These are phyloP conservation scores for Microplitis mediator DNA, from an alignment of 1,140 invertebrate genomes.

Conservation along the genomic window DNA sequence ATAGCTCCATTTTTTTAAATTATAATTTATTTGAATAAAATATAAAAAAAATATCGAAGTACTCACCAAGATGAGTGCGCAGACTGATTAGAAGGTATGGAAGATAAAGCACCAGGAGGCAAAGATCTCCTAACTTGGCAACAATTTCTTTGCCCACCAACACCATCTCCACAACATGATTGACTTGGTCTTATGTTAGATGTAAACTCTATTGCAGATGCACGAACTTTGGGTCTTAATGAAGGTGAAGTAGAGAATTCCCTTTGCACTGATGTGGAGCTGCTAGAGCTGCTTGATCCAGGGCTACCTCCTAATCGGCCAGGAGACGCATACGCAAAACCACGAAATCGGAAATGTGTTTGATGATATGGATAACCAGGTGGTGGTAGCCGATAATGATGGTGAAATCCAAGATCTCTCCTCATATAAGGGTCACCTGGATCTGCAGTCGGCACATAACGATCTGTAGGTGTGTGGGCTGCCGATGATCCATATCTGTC, in stretches of 20 bases:
- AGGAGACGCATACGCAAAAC: slow-evolving; percentile 55
- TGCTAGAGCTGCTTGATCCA: slow-evolving; percentile 61
- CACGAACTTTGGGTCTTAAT: slow-evolving; percentile 61
- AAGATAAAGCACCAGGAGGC: slow-evolving; percentile 62
- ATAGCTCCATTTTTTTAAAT: too few species aligned
- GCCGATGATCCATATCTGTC: slow-evolving; percentile 63
- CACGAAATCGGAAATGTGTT: slow-evolving; percentile 55
- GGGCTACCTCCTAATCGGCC: slow-evolving; percentile 58
- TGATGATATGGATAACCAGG: slow-evolving; percentile 57
- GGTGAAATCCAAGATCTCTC: slow-evolving; percentile 66
- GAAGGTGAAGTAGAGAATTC: slow-evolving; percentile 59
- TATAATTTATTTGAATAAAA: too few species aligned
- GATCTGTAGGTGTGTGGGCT: slow-evolving; percentile 58
- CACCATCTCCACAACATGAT: slow-evolving; percentile 57
- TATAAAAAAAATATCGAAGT: slow-evolving; percentile 1
- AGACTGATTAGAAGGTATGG: slow-evolving; percentile 59
- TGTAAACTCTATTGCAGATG: slow-evolving; percentile 59
- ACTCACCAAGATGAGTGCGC: slow-evolving; percentile 70
- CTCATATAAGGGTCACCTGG: slow-evolving; percentile 67
- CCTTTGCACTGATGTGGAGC: slow-evolving; percentile 53
- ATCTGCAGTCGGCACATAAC: slow-evolving; percentile 59
- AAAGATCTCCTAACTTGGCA: slow-evolving; percentile 60
- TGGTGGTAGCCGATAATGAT: slow-evolving; percentile 66
- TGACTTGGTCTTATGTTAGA: slow-evolving; percentile 49
- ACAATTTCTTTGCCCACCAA: slow-evolving; percentile 48